Conservation (phyloP, 2,797 vertebrate genomes). For the Astyanax mexicanus region DNA sequence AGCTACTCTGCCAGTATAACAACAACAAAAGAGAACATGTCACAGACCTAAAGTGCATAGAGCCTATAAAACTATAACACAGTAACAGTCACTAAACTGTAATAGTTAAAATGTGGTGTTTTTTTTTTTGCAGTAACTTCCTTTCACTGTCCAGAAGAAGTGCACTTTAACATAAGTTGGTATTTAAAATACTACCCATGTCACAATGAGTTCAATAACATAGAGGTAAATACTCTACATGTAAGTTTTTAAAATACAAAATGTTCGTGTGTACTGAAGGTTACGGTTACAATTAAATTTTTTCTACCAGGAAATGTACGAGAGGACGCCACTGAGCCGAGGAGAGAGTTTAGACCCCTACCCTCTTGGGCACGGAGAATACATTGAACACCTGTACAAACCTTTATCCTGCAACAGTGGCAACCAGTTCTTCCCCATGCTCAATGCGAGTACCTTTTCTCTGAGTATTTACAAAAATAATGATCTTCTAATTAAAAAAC, state of each 20-base stretch:
- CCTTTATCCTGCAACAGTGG: slow-evolving; percentile 71
- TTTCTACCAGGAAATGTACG: slow-evolving; percentile 78
- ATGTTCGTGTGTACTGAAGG: background rate
- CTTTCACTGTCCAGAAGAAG: slow-evolving; percentile 75
- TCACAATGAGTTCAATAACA: slow-evolving; percentile 82
- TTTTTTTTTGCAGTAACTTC: slow-evolving; percentile 73
- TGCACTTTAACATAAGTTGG: slow-evolving; percentile 82
- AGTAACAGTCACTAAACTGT: background rate
- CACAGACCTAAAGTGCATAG: no score
- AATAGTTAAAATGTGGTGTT: background rate
- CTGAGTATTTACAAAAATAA: background rate
- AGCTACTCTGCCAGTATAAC: no score
- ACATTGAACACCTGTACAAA: slow-evolving; percentile 75
- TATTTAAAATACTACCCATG: slow-evolving; percentile 85
- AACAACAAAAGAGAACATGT: no score
- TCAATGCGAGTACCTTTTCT: slow-evolving; percentile 71
- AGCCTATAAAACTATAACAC: no score
- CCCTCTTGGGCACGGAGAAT: slow-evolving; percentile 74
- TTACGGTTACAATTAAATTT: background rate
- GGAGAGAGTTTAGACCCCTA: slow-evolving; percentile 74
- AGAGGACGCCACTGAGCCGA: slow-evolving; percentile 64
- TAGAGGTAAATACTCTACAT: slow-evolving; percentile 81
- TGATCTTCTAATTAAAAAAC: background rate
- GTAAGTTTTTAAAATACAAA: no score
- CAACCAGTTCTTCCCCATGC: slow-evolving; percentile 74